Evolutionary conservation across 2,797 vertebrate genomes (phyloP).

Genomic region (Sparidentex hasta): DNA sequence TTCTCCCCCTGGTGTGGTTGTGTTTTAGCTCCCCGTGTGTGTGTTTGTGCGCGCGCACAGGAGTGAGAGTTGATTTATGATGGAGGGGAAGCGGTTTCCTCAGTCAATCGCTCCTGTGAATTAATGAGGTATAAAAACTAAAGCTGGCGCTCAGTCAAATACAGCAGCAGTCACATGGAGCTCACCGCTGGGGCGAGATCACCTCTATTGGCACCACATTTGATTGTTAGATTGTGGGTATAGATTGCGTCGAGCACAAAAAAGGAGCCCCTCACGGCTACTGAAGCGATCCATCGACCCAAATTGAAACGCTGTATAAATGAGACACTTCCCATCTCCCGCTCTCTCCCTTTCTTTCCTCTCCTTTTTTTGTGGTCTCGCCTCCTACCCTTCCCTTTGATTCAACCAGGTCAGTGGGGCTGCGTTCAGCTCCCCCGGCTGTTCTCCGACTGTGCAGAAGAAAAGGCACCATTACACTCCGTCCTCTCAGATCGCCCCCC

Average conservation of each 20-base stretch:
- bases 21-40: conserved; percentile 50
- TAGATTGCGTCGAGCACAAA: conserved; percentile 61
- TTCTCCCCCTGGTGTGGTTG: conserved; percentile 56
- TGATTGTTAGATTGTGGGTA: conserved; percentile 69
- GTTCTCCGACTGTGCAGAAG: conserved; percentile 57
- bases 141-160: conserved; percentile 82
- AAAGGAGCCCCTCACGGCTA: conserved; percentile 52
- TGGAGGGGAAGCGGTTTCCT: conserved; percentile 80
- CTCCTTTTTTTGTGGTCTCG: conserved; percentile 21
- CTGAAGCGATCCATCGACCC: conserved; percentile 64
- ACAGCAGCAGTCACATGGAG: conserved; percentile 63
- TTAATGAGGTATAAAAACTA: conserved; percentile 88
- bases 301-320: conserved; percentile 64
- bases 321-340: conserved; percentile 56
- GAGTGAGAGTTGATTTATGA: conserved; percentile 81
- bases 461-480: conserved; percentile 56
- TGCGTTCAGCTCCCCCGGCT: conserved; percentile 59
- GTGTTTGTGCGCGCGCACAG: conserved; percentile 19
- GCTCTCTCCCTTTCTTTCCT: conserved; percentile 34
- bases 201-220: conserved; percentile 59
- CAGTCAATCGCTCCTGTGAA: conserved; percentile 86
- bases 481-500: conserved; percentile 21
- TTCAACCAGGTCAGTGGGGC: conserved; percentile 67
- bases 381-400: conserved; percentile 60
- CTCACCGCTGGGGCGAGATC: conserved; percentile 54